A percentile compares a stretch with the other conserved stretches of the same genome.
These are phyloP conservation scores for Papilio machaon DNA, from an alignment of 1,140 invertebrate genomes.

Conservation along the genomic window DNA sequence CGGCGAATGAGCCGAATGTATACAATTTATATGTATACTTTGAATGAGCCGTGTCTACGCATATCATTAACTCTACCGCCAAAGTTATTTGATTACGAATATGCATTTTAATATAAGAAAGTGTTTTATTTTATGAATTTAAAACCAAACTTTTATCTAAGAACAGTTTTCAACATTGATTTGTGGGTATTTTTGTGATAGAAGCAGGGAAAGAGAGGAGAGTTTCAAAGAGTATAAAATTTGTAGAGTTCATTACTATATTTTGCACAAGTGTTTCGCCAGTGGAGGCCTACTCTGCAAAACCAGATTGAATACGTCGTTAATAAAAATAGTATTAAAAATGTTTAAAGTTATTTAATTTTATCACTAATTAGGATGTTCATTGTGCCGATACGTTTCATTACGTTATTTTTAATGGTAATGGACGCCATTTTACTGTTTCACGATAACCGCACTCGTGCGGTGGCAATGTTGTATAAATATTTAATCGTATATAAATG, in stretches of 20 bases:
- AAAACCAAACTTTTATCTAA: no score
- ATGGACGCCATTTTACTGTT: background rate
- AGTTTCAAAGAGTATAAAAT: no score
- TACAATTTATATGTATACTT: conserved; percentile 16
- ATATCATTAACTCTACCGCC: background rate
- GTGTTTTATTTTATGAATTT: no score
- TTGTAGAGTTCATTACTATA: no score
- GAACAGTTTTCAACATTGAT: no score
- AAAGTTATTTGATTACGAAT: background rate
- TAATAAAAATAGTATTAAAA: background rate
- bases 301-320: background rate
- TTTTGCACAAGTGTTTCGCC: no score
- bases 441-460: background rate
- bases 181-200: no score
- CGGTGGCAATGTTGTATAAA: background rate
- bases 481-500: background rate
- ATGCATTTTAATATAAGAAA: background rate
- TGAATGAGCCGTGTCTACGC: conserved; percentile 17
- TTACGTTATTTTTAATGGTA: conserved; percentile 17
- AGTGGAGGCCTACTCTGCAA: no score
- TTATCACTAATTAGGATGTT: conserved; percentile 2
- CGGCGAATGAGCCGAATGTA: background rate
- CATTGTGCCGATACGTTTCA: conserved; percentile 22
- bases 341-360: background rate
- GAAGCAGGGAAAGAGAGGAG: no score